A percentile compares a stretch with the other conserved stretches of the same genome.
phyloP scores from a whole-genome alignment of 2,888 invertebrate species.

The Xestia xanthographa region DNA sequence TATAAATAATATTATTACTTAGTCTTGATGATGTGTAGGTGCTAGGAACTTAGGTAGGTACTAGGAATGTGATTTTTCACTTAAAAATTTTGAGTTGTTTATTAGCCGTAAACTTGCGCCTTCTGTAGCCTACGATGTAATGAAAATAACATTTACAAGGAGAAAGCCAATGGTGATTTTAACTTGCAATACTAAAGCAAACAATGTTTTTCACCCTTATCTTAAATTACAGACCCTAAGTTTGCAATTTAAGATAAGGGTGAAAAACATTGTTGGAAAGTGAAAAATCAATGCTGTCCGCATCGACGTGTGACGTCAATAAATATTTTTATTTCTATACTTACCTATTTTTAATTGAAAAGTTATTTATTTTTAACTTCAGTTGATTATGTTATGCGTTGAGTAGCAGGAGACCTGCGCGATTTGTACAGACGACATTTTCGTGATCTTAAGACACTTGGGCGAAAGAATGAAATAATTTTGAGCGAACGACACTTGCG shows the following conservation, averaged over 20 bases:
- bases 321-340: no score
- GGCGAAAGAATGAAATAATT: neutral
- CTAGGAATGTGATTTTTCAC: neutral
- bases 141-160: neutral
- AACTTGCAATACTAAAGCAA: no score
- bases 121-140: neutral
- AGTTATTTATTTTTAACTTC: neutral
- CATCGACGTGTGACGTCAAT: no score
- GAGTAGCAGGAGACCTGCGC: neutral
- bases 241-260: neutral
- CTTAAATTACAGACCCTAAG: no score
- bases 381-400: neutral
- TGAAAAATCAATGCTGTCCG: no score
- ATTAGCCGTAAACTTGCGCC: neutral
- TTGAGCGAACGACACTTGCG: neutral
- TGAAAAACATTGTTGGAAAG: neutral
- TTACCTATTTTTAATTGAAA: no score
- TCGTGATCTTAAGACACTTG: neutral
- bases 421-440: neutral
- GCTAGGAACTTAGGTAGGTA: neutral
- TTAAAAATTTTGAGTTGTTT: no score
- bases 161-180: neutral
- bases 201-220: no score
- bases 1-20: neutral
- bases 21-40: no score